These are phyloP conservation scores for Aurelia coerulea DNA, from an alignment of 30 jellyfish, hydroid and myxozoan species.

Conservation along the genomic window DNA sequence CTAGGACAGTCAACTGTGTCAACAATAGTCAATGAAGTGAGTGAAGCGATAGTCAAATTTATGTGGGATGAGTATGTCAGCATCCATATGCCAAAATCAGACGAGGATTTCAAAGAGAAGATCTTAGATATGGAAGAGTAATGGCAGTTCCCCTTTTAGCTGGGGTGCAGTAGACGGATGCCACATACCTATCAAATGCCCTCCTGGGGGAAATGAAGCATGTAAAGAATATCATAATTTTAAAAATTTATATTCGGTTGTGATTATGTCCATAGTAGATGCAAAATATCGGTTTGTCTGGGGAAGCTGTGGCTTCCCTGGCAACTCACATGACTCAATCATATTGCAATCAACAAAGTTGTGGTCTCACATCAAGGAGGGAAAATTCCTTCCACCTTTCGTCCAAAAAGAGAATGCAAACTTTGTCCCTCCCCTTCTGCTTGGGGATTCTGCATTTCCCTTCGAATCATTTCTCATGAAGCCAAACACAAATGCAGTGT, in stretches of 20 bases:
- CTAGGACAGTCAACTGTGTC: conserved; percentile 61
- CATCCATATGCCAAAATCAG: conserved; percentile 23
- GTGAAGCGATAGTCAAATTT: conserved; percentile 44
- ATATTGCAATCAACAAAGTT: conserved; percentile 71
- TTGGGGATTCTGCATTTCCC: conserved; percentile 85
- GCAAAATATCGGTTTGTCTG: conserved; percentile 74
- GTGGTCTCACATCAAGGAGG: conserved; percentile 57
- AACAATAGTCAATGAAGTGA: conserved; percentile 42
- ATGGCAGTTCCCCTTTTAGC: conserved; percentile 85
- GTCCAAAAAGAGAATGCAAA: conserved; percentile 20
- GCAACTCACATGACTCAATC: conserved; percentile 70
- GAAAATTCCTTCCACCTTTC: conserved; percentile 52
- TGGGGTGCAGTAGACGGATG: conserved; percentile 86
- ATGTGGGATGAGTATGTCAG: conserved; percentile 26
- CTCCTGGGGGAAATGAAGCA: conserved; percentile 67
- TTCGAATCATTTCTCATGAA: conserved; percentile 42
- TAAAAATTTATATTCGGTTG: conserved; percentile 69
- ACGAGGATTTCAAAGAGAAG: conserved; percentile 15
- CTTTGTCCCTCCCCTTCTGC: conserved; percentile 51
- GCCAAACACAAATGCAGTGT: conserved; percentile 80
- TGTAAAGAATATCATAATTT: conserved; percentile 68
- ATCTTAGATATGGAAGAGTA: conserved; percentile 10
- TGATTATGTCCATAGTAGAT: conserved; percentile 77
- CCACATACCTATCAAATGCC: conserved; percentile 74
- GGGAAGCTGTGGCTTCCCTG: conserved; percentile 89